Evolutionary conservation across 2,113 vertebrate species (phyloP).

Genomic region (Pterophyllum scalare): DNA sequence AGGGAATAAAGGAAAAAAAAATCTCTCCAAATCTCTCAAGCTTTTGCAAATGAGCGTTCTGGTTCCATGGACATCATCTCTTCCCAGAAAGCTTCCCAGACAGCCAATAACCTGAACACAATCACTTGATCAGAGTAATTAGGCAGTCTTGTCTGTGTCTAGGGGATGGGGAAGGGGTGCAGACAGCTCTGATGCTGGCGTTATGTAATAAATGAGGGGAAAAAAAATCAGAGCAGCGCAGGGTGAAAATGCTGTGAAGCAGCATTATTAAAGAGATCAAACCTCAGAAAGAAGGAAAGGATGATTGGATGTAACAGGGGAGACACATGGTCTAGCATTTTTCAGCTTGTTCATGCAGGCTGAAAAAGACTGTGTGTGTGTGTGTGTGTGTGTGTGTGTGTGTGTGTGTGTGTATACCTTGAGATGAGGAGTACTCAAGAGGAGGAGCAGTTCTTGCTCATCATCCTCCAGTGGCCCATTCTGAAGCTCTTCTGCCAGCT

Average conservation of each 20-base stretch:
- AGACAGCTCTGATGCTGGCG: neutral
- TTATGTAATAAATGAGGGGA: conserved; percentile 28
- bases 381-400: neutral
- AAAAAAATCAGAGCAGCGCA: conserved; percentile 15
- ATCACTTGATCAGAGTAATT: conserved; percentile 42
- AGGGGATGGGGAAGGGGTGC: neutral
- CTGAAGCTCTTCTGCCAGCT: conserved; percentile 94
- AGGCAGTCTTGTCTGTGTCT: conserved; percentile 1
- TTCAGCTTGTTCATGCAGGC: neutral
- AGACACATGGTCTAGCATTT: neutral
- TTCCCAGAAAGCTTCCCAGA: neutral
- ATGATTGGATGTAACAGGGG: neutral
- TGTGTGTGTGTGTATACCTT: conserved; percentile 77
- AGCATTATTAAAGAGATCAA: conserved; percentile 20
- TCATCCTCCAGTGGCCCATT: conserved; percentile 84
- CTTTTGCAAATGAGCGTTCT: neutral
- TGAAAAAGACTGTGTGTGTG: neutral
- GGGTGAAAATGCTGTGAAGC: neutral
- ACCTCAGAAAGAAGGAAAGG: neutral
- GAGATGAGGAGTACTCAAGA: conserved; percentile 91
- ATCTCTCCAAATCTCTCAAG: neutral
- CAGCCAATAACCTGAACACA: conserved; percentile 18
- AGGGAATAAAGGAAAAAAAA: neutral
- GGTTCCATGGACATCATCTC: neutral
- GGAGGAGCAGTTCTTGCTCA: conserved; percentile 88